Evolutionary conservation across 2,113 vertebrate genomes (phyloP).

Genomic region (Eudyptes chrysolophus): DNA sequence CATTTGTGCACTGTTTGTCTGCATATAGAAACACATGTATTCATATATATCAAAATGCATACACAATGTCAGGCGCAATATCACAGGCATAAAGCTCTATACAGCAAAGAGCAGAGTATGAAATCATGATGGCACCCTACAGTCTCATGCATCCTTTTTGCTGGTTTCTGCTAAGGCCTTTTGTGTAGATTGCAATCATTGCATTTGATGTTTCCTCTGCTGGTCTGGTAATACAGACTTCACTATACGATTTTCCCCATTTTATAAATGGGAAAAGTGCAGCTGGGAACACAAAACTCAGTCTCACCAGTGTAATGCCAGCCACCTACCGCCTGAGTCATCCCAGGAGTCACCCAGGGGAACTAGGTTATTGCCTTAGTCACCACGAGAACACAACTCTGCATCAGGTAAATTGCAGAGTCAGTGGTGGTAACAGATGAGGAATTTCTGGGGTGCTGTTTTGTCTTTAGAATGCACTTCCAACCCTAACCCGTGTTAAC

Average conservation of each 20-base stretch:
- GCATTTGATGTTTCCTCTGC: not conserved
- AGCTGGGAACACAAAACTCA: not conserved
- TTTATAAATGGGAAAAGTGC: not conserved
- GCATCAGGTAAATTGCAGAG: not conserved
- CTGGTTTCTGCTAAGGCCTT: not conserved
- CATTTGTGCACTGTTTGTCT: not conserved
- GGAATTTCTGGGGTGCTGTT: not conserved
- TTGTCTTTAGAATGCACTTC: not conserved
- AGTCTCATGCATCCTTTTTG: fast-evolving
- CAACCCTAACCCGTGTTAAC: not conserved
- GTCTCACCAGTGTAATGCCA: not conserved
- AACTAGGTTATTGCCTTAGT: not conserved
- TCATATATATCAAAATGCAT: not conserved
- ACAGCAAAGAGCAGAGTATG: not conserved
- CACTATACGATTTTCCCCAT: not conserved
- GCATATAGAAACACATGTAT: not conserved
- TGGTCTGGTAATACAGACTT: not conserved
- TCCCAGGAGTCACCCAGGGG: not conserved
- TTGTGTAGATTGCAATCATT: fast-evolving
- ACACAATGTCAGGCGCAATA: fast-evolving
- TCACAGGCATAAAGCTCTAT: not conserved
- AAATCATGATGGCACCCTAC: not conserved
- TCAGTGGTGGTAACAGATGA: not conserved
- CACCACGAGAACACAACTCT: not conserved
- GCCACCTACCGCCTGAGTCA: not conserved